phyloP scores from a whole-genome alignment of 1,140 invertebrate species.

The Drosophila leontia region DNA sequence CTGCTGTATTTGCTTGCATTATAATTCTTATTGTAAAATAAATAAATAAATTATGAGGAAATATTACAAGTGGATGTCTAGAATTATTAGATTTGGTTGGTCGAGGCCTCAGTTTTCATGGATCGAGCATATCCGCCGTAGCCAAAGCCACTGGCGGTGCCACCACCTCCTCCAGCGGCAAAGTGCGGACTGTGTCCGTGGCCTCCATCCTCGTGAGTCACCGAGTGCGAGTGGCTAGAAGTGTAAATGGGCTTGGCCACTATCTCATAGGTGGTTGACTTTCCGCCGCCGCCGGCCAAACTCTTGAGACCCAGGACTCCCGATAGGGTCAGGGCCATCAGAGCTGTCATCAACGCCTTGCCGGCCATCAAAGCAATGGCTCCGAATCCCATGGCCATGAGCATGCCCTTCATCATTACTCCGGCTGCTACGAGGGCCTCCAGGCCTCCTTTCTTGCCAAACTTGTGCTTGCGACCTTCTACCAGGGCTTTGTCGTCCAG shows the following conservation, averaged over 20 bases:
- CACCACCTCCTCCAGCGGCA: constrained; percentile 88
- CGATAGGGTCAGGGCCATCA: constrained; percentile 92
- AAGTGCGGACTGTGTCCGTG: constrained; percentile 86
- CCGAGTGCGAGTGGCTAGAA: constrained; percentile 90
- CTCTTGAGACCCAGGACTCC: constrained; percentile 91
- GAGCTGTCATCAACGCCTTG: constrained; percentile 93
- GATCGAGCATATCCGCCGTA: constrained; percentile 86
- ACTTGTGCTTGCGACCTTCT: constrained; percentile 86
- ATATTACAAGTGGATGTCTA: constrained; percentile 23
- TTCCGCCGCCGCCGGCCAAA: constrained; percentile 88
- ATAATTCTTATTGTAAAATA: constrained; percentile 34
- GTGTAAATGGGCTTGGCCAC: constrained; percentile 92
- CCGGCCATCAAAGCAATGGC: constrained; percentile 91
- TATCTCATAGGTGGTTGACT: constrained; percentile 93
- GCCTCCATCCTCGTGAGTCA: constrained; percentile 87
- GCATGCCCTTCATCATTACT: constrained; percentile 90
- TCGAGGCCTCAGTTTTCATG: constrained; percentile 58
- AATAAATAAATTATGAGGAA: constrained; percentile 52
- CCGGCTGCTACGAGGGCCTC: constrained; percentile 87
- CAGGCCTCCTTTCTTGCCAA: constrained; percentile 87
- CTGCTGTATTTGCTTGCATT: neutral
- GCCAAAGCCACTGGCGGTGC: constrained; percentile 85
- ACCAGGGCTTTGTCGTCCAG: constrained; percentile 88
- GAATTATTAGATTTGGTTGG: constrained; percentile 56
- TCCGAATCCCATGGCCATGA: constrained; percentile 91